These are phyloP conservation scores for Bursaphelenchus mucronatus DNA, from an alignment of 1,140 invertebrate species.

Conservation along the genomic window DNA sequence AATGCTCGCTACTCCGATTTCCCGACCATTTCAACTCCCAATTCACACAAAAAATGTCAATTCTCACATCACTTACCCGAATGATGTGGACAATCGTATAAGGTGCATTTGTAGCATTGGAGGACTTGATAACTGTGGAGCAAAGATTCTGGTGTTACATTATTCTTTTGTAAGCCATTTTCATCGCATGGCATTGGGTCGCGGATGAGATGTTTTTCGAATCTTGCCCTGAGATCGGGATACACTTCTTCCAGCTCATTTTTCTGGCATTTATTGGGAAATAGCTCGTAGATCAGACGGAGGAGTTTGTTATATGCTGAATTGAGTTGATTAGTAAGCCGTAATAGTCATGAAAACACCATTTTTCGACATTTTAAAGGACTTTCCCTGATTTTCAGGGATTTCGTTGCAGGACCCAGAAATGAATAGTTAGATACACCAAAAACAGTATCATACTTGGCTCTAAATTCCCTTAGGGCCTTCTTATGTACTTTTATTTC, in stretches of 20 bases:
- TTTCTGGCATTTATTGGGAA: constrained; percentile 39
- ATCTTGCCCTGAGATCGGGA: constrained; percentile 40
- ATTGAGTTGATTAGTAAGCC: neutral
- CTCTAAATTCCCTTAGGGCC: no score
- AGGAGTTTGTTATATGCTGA: constrained; percentile 29
- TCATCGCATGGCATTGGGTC: constrained; percentile 36
- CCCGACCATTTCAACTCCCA: no score
- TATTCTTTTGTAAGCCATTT: constrained; percentile 33
- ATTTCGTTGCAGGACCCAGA: neutral
- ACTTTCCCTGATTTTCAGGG: neutral
- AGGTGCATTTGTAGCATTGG: constrained; percentile 40
- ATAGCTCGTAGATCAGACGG: constrained; percentile 29
- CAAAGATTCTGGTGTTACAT: constrained; percentile 35
- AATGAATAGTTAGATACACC: no score
- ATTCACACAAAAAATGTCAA: constrained; percentile 1
- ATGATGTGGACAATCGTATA: constrained; percentile 43
- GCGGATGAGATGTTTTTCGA: constrained; percentile 37
- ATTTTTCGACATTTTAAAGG: neutral
- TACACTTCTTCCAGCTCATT: constrained; percentile 22
- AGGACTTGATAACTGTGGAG: constrained; percentile 43
- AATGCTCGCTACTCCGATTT: no score
- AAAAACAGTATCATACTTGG: no score
- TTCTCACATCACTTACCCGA: constrained; percentile 24
- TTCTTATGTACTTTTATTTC: no score
- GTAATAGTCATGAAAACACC: no score